Conservation (phyloP, 2,797 vertebrate species). For the Borostomias antarcticus region DNA sequence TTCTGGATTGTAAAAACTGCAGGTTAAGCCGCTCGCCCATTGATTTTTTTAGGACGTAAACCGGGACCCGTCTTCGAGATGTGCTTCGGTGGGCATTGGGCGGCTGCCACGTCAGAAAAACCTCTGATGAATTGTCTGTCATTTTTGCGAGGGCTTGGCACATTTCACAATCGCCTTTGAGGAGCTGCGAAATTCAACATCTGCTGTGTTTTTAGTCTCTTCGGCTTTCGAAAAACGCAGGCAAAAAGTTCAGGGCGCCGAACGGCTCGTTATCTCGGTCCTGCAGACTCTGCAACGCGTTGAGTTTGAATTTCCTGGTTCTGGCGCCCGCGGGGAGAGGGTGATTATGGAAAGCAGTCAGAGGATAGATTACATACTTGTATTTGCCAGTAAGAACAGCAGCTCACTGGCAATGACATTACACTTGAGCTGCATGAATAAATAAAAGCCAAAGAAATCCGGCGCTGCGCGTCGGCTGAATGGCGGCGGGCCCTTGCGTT, state of each 20-base stretch:
- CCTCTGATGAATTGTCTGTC: conserved; percentile 37
- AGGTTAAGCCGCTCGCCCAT: too few species aligned
- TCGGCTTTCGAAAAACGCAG: conserved; percentile 45
- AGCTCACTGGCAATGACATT: conserved; percentile 31
- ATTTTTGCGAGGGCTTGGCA: conserved; percentile 23
- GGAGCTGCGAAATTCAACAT: conserved; percentile 52
- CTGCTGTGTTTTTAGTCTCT: conserved; percentile 45
- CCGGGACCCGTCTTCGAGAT: too few species aligned
- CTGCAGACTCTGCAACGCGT: conserved; percentile 45
- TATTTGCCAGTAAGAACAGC: conserved; percentile 36
- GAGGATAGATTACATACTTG: conserved; percentile 54
- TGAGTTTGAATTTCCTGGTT: conserved; percentile 52
- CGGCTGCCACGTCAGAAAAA: too few species aligned
- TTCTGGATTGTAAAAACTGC: too few species aligned
- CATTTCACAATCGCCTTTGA: conserved; percentile 27
- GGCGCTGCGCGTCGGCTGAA: not conserved
- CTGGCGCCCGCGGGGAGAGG: conserved; percentile 31
- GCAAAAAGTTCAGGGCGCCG: conserved; percentile 41
- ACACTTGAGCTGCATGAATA: conserved; percentile 17
- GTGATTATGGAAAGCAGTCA: conserved; percentile 43
- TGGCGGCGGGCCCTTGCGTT: not conserved
- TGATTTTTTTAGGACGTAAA: too few species aligned
- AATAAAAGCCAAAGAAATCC: conserved; percentile 19
- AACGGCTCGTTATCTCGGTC: conserved; percentile 52
- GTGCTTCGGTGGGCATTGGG: too few species aligned